These are phyloP conservation scores for Aleiodes sp. DNA, from an alignment of 1,140 invertebrate species.

Conservation along the genomic window DNA sequence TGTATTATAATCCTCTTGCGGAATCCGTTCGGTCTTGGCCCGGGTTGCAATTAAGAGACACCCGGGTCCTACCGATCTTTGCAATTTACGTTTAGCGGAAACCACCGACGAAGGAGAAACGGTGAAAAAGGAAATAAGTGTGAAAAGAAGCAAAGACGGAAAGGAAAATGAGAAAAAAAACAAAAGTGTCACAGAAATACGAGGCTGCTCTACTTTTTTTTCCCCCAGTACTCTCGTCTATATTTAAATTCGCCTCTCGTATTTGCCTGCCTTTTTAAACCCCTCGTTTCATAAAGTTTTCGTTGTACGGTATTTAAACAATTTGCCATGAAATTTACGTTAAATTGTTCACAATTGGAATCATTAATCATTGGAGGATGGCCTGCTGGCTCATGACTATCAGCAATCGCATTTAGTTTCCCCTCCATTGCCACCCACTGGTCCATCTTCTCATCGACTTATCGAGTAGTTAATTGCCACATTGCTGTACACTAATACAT, in stretches of 20 bases:
- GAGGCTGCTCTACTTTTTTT: slow-evolving; percentile 6
- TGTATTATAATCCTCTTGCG: not conserved
- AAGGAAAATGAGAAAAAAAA: not conserved
- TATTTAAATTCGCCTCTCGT: slow-evolving; percentile 6
- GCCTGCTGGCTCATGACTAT: not conserved
- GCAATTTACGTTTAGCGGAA: slow-evolving; percentile 7
- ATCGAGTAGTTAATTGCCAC: not conserved
- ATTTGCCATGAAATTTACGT: not conserved
- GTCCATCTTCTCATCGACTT: not conserved
- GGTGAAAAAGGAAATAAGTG: not conserved
- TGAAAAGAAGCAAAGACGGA: not conserved
- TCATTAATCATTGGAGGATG: not conserved
- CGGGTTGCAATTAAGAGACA: slow-evolving; percentile 1
- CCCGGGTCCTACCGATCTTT: not conserved
- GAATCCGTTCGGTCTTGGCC: not conserved
- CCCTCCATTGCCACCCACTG: not conserved
- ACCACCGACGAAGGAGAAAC: slow-evolving; percentile 1
- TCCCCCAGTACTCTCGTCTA: not conserved
- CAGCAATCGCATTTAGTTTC: not conserved
- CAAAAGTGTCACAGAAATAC: slow-evolving; percentile 2
- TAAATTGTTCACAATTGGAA: not conserved
- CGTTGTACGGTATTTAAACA: not conserved
- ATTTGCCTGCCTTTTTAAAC: not conserved
- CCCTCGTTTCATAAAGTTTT: not conserved
- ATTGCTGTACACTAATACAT: not conserved